phyloP scores from a whole-genome alignment of 2,113 vertebrate genomes.

The Anolis carolinensis region DNA sequence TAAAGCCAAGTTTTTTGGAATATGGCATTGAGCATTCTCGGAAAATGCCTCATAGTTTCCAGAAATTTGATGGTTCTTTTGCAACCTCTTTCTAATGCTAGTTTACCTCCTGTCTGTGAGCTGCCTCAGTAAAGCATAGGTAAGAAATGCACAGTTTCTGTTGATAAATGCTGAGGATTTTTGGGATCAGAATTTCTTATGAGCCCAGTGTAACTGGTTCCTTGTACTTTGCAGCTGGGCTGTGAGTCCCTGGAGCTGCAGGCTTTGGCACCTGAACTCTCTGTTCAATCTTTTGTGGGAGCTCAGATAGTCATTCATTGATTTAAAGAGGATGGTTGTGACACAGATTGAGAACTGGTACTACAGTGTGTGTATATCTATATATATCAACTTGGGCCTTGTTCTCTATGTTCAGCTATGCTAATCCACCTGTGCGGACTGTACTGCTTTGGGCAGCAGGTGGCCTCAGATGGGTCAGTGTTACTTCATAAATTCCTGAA shows the following conservation, averaged over 20 bases:
- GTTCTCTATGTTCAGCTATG: neutral
- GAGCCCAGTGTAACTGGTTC: neutral
- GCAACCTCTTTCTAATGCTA: neutral
- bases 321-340: slow-evolving; percentile 1
- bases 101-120: neutral
- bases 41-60: neutral
- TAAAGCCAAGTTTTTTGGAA: slow-evolving; percentile 1
- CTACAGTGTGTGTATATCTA: too few relatives aligned
- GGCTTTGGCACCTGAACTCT: neutral
- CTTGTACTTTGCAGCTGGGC: neutral
- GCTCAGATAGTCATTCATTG: neutral
- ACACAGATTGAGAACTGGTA: neutral
- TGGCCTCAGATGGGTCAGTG: neutral
- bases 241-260: neutral
- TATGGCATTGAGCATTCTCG: neutral
- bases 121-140: too few relatives aligned
- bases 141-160: neutral
- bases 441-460: neutral
- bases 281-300: neutral
- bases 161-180: neutral
- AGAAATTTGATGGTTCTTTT: neutral
- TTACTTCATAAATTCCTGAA: neutral
- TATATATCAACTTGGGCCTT: too few relatives aligned
- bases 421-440: neutral
- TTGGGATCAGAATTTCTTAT: neutral